Base-by-base conservation (phyloP, 2,797 vertebrate species). In the Phalanger gymnotis region DNA sequence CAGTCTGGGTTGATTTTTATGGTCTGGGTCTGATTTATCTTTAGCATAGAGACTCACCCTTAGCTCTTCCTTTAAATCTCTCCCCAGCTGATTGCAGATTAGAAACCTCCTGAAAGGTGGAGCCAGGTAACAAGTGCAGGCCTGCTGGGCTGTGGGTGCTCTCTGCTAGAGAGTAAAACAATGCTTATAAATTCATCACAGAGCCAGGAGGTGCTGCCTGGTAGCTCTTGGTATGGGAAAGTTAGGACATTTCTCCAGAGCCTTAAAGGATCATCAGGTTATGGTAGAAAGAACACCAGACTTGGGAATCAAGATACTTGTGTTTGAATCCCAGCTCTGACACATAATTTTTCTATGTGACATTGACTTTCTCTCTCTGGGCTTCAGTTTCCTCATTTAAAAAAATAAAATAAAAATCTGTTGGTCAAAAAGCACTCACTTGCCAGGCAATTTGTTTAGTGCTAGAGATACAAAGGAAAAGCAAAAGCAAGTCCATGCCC, bases 61-160 rank as follows among this genome's bases (percentile, higher is more conserved):
- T 87, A 87, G 10, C 40, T 27, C 73, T 87, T 10, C 3, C 40
- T 27, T 87, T 51, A 87, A 87, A 81, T 81, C 40, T 87, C 9
- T 51, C 40, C 40, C 25, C 73, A 27, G 9, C 12, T 47, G 73
- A 87, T 11, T 87, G 40, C 2, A 31, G 81, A 94, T 91, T 61
- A 91, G 57, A 97, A 66, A 9, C 19, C 13, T 66, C 31, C 94
- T 96, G 90, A 96, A 94, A 51, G 95, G 11, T 54, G 92, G 91
- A 34, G 94, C 51, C 25, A 81, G 66, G 57, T 7, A 56, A 51
- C 95, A 90, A n/a, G 93, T n/a, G 27, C 22, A 19, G 93, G 4
- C 81, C 58, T 54, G 28, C 91, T 51, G 87, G 5, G 54, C 52
- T 47, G 19, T 54, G 53, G n/a, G 51, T 53, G 12, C 53, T 92